Conservation (phyloP, 2,797 vertebrate genomes). For the Ptychadena robeensis region DNA sequence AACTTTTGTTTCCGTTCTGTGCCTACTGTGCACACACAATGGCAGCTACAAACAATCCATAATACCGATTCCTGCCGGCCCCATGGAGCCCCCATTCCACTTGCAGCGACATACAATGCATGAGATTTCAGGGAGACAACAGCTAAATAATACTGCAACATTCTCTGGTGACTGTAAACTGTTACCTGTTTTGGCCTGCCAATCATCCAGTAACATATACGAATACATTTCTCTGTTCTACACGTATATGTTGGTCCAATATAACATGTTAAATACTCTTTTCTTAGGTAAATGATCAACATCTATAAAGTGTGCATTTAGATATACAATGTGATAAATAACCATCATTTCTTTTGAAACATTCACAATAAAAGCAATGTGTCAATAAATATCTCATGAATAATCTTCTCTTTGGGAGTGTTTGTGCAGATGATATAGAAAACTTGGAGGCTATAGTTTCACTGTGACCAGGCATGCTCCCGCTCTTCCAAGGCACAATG, state of each 20-base stretch:
- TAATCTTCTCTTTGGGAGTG: constrained; percentile 52
- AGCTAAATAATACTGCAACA: constrained; percentile 15
- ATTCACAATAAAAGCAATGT: constrained; percentile 31
- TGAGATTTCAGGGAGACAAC: neutral
- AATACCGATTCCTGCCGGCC: neutral
- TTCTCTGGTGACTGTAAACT: neutral
- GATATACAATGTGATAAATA: constrained; percentile 42
- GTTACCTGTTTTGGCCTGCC: constrained; percentile 42
- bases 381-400: neutral
- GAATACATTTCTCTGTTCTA: constrained; percentile 34
- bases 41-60: neutral
- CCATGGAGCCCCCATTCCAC: constrained; percentile 7
- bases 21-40: neutral
- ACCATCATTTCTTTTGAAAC: constrained; percentile 1
- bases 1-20: neutral
- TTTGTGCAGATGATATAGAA: constrained; percentile 16
- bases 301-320: constrained; percentile 36
- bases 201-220: constrained; percentile 21
- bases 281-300: constrained; percentile 40
- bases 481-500: constrained; percentile 93
- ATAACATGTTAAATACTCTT: constrained; percentile 45
- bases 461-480: constrained; percentile 94
- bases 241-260: constrained; percentile 12
- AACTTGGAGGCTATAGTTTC: constrained; percentile 77
- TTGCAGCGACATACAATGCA: constrained; percentile 7